phyloP scores from a whole-genome alignment of 2,888 invertebrate species.

The Metopia argyrocephala region DNA sequence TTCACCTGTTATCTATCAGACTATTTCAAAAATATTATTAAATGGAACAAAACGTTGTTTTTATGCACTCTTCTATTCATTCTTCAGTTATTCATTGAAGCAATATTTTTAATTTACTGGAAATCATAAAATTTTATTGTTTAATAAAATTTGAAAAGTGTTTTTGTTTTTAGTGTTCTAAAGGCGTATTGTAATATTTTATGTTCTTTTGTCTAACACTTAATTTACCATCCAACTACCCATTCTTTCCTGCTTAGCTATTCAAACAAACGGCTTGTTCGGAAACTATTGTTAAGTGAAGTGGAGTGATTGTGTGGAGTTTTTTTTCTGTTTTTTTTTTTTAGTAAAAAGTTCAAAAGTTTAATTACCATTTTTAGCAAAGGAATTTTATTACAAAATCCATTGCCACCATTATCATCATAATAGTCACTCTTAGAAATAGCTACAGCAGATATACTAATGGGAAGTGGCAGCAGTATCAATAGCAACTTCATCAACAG shows the following conservation, averaged over 20 bases:
- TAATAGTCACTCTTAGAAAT: background rate
- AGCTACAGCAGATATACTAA: conserved; percentile 6
- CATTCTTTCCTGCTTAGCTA: background rate
- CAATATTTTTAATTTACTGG: conserved; percentile 28
- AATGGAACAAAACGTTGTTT: background rate
- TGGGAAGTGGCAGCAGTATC: background rate
- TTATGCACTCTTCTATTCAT: background rate
- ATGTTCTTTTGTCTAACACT: conserved; percentile 43
- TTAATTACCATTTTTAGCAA: conserved; percentile 73
- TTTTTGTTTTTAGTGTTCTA: conserved; percentile 1
- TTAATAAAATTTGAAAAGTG: conserved; percentile 38
- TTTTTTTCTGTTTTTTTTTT: too few relatives aligned
- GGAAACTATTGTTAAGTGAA: conserved; percentile 29
- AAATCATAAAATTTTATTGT: conserved; percentile 45
- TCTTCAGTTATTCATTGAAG: background rate
- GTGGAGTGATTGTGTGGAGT: background rate
- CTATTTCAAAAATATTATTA: background rate
- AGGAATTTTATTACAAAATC: conserved; percentile 62
- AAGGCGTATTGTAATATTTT: conserved; percentile 3
- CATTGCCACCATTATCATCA: conserved; percentile 43
- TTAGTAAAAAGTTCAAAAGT: conserved; percentile 71
- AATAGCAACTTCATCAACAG: background rate
- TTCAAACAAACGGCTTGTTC: conserved; percentile 18
- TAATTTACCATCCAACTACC: conserved; percentile 36
- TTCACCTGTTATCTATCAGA: conserved; percentile 35